Evolutionary conservation across 1,140 invertebrate species (phyloP), one percentile per base, ranked within the genome.

Genomic region (Monomorium pharaonis): DNA sequence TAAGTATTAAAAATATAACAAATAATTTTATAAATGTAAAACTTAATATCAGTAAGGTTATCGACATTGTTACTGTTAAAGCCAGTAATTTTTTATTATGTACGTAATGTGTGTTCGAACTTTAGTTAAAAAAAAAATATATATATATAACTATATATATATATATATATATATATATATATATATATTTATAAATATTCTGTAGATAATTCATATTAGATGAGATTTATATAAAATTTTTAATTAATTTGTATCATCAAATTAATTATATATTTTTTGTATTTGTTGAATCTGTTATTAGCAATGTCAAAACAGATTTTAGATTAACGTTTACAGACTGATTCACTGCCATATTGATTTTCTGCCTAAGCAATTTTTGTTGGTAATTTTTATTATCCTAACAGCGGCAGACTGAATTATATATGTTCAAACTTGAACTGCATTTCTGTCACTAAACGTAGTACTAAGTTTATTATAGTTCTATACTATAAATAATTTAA

Each of bases 291-390:
- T 76, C 65, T 54, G 27, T 78, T 67, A 54, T 44, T 5, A 62
- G 24, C 18, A 5, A 18, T 24, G 6, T 33, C 16, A 14, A 10
- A 69, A 12, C 12, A 72, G n/a, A 83, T 60, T 10, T 42, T 76
- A 42, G 12, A 7, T 58, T 86, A 60, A 54, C 42, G 18, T 21
- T 37, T 5, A 67, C 56, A 88, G 74, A 88, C 86, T 85, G 80
- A 88, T 30, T 58, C 30, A 78, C 74, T 88, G 83, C 86, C 88
- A 86, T 85, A 51, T 67, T 63, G 42, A 37, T 76, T 74, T 72
- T 67, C 2, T 27, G n/a, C 51, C 56, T 21, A 51, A 33, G 12
- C 2, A 30, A 58, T 44, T 72, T 74, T 42, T 65, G 30, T 24
- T 69, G 14, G 12, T 0, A 30, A 58, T 44, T 72, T 72, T 42